phyloP scores from a whole-genome alignment of 1,140 invertebrate genomes.

The Drosophila erecta region DNA sequence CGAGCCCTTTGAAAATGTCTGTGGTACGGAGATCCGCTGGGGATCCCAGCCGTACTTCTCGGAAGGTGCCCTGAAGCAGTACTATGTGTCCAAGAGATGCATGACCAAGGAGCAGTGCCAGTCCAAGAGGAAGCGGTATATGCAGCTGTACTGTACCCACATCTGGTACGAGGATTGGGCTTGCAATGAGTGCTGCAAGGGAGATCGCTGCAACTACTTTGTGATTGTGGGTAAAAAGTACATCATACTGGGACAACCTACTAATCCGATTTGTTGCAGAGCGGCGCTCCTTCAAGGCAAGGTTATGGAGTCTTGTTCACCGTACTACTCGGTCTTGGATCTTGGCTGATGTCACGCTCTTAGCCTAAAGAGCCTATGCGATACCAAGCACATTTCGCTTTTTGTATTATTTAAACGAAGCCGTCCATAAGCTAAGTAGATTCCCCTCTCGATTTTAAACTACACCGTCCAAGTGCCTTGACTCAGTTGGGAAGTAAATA shows the following conservation, averaged over 20 bases:
- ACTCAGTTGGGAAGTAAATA: not conserved
- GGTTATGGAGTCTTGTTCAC: not conserved
- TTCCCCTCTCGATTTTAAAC: conserved; percentile 35
- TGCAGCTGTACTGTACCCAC: conserved; percentile 92
- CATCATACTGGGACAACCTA: too few relatives aligned
- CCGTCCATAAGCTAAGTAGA: conserved; percentile 50
- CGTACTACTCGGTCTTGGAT: conserved; percentile 22
- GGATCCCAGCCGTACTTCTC: conserved; percentile 98
- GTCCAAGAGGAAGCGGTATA: conserved; percentile 88
- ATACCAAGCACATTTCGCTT: conserved; percentile 21
- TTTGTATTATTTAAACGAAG: conserved; percentile 12
- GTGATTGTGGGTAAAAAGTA: conserved; percentile 92
- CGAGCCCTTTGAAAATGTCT: conserved; percentile 93
- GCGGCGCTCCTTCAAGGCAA: conserved; percentile 28
- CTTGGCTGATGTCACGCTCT: conserved; percentile 10
- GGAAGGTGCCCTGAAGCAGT: conserved; percentile 96
- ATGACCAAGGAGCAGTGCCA: conserved; percentile 92
- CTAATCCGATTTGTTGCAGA: conserved; percentile 37
- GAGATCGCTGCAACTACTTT: conserved; percentile 98
- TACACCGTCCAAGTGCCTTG: conserved; percentile 58
- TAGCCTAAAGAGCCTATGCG: conserved; percentile 11
- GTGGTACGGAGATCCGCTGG: conserved; percentile 95
- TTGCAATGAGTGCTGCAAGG: conserved; percentile 98
- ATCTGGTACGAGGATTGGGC: conserved; percentile 99
- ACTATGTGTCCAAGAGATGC: conserved; percentile 97